These are phyloP conservation scores for Trididemnum nubilum DNA, from an alignment of 23 tunicate genomes.

Conservation along the genomic window DNA sequence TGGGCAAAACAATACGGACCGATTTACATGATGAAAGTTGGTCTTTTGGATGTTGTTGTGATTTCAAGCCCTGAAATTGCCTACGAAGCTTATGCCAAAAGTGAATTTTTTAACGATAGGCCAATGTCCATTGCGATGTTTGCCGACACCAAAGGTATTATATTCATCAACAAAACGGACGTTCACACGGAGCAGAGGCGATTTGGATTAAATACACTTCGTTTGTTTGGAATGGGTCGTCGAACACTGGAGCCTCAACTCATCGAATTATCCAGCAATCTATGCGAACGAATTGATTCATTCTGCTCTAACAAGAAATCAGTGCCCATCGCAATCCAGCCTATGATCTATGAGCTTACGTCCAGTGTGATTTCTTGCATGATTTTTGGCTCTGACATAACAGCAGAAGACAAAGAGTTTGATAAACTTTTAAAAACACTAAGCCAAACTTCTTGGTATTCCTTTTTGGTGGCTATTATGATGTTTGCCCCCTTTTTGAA, in stretches of 20 bases:
- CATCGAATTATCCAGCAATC: background rate
- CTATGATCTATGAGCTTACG: constrained; percentile 27
- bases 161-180: constrained; percentile 30
- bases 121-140: constrained; percentile 22
- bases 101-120: constrained; percentile 42
- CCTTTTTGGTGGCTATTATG: background rate
- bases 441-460: background rate
- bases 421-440: background rate
- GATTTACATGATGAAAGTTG: constrained; percentile 54
- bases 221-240: constrained; percentile 68
- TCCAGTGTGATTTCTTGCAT: constrained; percentile 50
- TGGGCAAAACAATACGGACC: constrained; percentile 58
- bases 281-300: background rate
- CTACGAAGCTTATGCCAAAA: constrained; percentile 64
- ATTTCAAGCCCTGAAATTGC: constrained; percentile 51
- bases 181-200: constrained; percentile 61
- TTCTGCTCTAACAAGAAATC: background rate
- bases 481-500: constrained; percentile 49
- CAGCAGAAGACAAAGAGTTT: background rate
- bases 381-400: constrained; percentile 38
- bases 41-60: constrained; percentile 9
- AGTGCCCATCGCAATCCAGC: constrained; percentile 4
- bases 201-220: constrained; percentile 42
- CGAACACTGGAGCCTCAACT: constrained; percentile 40
- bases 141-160: constrained; percentile 34